Evolutionary conservation across 2,888 invertebrate genomes (phyloP).

Genomic region (Macaria notata): DNA sequence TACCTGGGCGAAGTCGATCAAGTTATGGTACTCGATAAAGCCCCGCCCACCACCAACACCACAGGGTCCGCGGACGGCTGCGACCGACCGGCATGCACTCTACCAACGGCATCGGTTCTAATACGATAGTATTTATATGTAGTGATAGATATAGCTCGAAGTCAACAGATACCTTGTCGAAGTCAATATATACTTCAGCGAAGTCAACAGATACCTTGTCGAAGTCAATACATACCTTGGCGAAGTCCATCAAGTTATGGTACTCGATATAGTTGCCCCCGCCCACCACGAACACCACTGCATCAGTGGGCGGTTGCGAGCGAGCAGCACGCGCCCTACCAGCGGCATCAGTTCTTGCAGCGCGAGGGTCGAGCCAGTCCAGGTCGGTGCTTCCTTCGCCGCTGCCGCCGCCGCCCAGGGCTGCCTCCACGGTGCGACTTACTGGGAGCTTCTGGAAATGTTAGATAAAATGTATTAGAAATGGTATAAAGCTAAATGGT

Average conservation of each 20-base stretch:
- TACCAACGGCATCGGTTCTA: conserved; percentile 83
- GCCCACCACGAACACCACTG: conserved; percentile 94
- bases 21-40: conserved; percentile 99
- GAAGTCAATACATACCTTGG: conserved; percentile 82
- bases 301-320: conserved; percentile 90
- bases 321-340: conserved; percentile 81
- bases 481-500: no score
- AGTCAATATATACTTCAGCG: no score
- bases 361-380: conserved; percentile 97
- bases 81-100: conserved; percentile 81
- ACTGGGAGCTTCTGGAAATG: conserved; percentile 92
- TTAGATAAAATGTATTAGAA: background rate
- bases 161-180: no score
- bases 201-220: no score
- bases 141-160: no score
- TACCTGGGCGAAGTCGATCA: conserved; percentile 95
- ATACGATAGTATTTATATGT: no score
- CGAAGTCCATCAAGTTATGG: conserved; percentile 98
- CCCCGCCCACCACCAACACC: conserved; percentile 97
- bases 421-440: conserved; percentile 93
- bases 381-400: conserved; percentile 95
- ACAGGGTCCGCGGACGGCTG: conserved; percentile 93
- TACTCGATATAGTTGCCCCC: conserved; percentile 99
- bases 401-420: conserved; percentile 79
- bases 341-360: conserved; percentile 86